A percentile compares a stretch with the other conserved stretches of the same genome.
Conservation (phyloP, 2,888 invertebrate genomes). For the Ectropis crepuscularia region DNA sequence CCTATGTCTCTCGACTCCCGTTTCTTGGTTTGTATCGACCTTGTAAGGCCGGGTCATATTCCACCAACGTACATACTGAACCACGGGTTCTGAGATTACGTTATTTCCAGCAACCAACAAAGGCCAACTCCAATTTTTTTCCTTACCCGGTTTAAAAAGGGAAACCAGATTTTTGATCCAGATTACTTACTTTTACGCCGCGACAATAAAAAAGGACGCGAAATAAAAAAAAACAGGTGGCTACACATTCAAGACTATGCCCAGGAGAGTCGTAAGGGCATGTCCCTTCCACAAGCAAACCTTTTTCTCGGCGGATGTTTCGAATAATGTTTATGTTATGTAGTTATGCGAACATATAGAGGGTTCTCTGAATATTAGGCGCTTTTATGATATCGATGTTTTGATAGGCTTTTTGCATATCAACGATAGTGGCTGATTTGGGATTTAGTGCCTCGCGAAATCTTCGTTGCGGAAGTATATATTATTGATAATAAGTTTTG, state of each 20-base stretch:
- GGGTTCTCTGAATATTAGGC: conserved; percentile 36
- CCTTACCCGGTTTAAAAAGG: conserved; percentile 3
- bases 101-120: too few relatives aligned
- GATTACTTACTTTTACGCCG: conserved; percentile 44
- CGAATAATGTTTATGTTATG: conserved; percentile 40
- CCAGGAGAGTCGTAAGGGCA: conserved; percentile 62
- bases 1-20: conserved; percentile 46
- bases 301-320: conserved; percentile 55
- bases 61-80: neutral
- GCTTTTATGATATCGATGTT: conserved; percentile 41
- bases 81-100: too few relatives aligned
- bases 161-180: conserved; percentile 34
- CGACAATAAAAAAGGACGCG: conserved; percentile 59
- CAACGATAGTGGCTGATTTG: conserved; percentile 24
- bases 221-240: conserved; percentile 63
- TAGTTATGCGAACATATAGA: conserved; percentile 28
- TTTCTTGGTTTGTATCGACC: conserved; percentile 18
- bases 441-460: conserved; percentile 8
- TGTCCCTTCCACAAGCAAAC: conserved; percentile 59
- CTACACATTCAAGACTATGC: conserved; percentile 57
- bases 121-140: neutral
- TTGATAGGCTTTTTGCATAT: conserved; percentile 40
- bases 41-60: conserved; percentile 25
- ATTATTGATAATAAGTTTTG: too few relatives aligned
- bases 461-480: neutral